Conservation (phyloP, 2,113 vertebrate species). For the Hemiprocne comata region DNA sequence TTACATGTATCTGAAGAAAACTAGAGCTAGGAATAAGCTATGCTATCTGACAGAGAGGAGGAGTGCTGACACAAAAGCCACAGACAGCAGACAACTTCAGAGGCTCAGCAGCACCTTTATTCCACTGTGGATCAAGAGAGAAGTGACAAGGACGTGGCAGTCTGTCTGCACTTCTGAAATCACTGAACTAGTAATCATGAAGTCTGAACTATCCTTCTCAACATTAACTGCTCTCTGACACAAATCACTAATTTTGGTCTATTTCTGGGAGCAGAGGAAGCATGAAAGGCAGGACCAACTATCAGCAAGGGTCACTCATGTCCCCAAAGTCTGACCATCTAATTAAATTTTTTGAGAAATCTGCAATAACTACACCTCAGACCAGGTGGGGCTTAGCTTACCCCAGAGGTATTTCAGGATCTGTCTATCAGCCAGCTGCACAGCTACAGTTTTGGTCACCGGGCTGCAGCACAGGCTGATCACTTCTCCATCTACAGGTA, state of each 20-base stretch:
- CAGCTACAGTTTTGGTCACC: slow-evolving; percentile 78
- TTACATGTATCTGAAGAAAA: neutral
- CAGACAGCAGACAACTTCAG: neutral
- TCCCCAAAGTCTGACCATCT: neutral
- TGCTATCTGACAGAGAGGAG: neutral
- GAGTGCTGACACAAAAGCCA: neutral
- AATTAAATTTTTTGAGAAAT: neutral
- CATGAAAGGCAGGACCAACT: neutral
- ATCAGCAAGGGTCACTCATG: neutral
- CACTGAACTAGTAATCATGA: neutral
- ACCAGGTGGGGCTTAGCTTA: slow-evolving; percentile 44
- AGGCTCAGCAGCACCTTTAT: neutral
- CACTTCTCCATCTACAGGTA: slow-evolving; percentile 83
- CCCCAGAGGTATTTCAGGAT: slow-evolving; percentile 87
- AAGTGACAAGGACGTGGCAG: neutral
- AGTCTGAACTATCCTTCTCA: neutral
- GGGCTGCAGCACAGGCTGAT: slow-evolving; percentile 80
- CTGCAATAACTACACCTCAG: neutral
- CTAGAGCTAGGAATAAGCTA: neutral
- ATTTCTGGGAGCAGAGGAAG: neutral
- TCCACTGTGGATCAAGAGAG: neutral
- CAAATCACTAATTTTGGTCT: neutral
- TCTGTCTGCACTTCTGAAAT: neutral
- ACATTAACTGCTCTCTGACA: neutral
- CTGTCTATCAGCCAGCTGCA: slow-evolving; percentile 86